phyloP scores from a whole-genome alignment of 2,113 vertebrate genomes.

The Spheniscus mendiculus region DNA sequence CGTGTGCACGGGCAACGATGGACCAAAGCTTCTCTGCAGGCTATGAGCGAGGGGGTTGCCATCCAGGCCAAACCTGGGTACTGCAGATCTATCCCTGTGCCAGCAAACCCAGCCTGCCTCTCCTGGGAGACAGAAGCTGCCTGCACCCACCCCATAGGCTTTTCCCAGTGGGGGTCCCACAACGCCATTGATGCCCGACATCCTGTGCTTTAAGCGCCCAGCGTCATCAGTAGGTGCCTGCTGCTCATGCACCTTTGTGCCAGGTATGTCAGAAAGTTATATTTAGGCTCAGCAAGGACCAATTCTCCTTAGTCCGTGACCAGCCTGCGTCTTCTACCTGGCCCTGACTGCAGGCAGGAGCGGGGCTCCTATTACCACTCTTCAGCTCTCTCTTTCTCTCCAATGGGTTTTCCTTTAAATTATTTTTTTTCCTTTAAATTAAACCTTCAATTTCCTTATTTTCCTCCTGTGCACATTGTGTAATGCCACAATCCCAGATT shows the following conservation, averaged over 20 bases:
- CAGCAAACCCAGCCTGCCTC: neutral
- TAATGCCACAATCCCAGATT: neutral
- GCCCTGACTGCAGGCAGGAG: neutral
- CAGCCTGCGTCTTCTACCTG: neutral
- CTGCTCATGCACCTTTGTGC: neutral
- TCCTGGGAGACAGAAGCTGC: neutral
- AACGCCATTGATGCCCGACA: accelerated
- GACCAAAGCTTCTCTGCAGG: neutral
- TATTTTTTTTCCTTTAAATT: neutral
- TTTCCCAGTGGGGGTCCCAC: accelerated
- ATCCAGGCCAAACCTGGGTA: neutral
- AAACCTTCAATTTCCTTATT: neutral
- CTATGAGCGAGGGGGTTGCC: neutral
- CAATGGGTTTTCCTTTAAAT: neutral
- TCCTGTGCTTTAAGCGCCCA: neutral
- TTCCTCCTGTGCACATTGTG: neutral
- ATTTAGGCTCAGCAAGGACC: neutral
- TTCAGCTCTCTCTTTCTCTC: neutral
- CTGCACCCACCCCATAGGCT: neutral
- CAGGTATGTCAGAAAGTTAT: neutral
- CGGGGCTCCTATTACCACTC: neutral
- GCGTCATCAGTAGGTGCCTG: too few species aligned
- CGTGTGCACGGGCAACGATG: accelerated
- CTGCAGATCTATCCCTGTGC: neutral
- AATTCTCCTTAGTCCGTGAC: neutral